Evolutionary conservation across 2,888 invertebrate genomes (phyloP), one percentile per base, ranked within the genome.

Genomic region (Hemaris fuciformis): DNA sequence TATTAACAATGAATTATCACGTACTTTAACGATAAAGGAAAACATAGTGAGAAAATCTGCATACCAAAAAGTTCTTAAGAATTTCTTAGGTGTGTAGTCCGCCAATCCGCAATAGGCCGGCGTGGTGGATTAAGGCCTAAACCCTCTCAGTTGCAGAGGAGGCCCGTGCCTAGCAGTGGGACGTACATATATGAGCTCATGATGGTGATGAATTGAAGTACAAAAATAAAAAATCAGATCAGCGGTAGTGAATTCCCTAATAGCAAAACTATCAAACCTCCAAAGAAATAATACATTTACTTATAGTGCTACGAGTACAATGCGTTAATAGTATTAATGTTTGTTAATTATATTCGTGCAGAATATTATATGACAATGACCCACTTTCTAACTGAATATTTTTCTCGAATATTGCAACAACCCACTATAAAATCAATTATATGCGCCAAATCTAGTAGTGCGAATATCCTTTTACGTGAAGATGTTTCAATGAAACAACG

Each of bases 311-410:
- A 41, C 22, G 3, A 38, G 3, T 41, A 41, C 41, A 22, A 45
- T 22, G n/a, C n/a, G 15, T 2, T 53, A 27, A 10, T 15, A 18
- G 18, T 22, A 34, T 20, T 57, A n/a, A 22, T n/a, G n/a, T 48
- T 46, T 61, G 45, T 61, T 45, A 46, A 57, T n/a, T n/a, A 22
- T 18, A 18, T 56, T 13, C 23, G 45, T 22, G 45, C 18, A 53
- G 15, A 8, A 61, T 46, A 41, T 53, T 60, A 63, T 64, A 60
- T 76, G 81, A 79, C 87, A 83, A 71, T 88, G 89, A 87, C 88
- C 87, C 64, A 77, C 85, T 88, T 89, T 87, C 83, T 78, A 84
- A 64, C 61, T 71, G 61, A 65, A 74, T 66, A 74, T 79, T 81
- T 81, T 77, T 78, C 73, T 75, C 68, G 70, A 65, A 62, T 61